Base-by-base conservation (phyloP, 2,797 vertebrate species). In the Aphelocoma californica region DNA sequence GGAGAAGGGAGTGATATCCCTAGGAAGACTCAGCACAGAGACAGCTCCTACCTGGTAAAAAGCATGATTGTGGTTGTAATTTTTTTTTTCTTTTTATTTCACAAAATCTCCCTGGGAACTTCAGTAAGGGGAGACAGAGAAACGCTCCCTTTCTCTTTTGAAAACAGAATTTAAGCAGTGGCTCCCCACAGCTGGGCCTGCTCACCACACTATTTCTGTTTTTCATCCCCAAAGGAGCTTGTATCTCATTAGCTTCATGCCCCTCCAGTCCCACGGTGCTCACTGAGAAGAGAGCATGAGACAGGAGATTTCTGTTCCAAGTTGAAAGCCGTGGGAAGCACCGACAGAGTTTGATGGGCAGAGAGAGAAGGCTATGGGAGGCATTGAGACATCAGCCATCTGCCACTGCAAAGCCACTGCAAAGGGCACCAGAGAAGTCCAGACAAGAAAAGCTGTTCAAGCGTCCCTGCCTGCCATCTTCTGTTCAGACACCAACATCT, bases 1-100 rank as follows among this genome's bases (percentile, higher is more conserved):
- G 72, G 75, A 88, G 72, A 95, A 92, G 94, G 95, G 95, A 93
- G 51, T 89, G 78, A 92, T 85, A 90, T 89, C 90, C 90, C 93
- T 90, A 82, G 95, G 97, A 97, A 97, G 93, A 97, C 93, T 96
- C 90, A 94, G 81, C 71, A 95, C 87, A 92, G 90, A 94, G 88
- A 91, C 88, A 95, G 93, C 86, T 96, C 70, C 95, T 86, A 82
- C 92, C 72, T 93, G 64, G 57, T 91, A 91, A 92, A 87, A 75
- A 95, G 66, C 72, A 96, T 67, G 71, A 85, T 23, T 83, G 47
- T 65, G n/a, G 57, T 44, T 72, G 29, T 32, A 7, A 21, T 21
- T 10, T 26, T 48, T 61, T 61, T 48, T 47, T 18, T 15, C 5
- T 40, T 2, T 61, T 61, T 80, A 54, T 86, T 66, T 90, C 44